Evolutionary conservation across 2,797 vertebrate genomes (phyloP), one percentile per base, ranked within the genome.

Genomic region (Dromococcyx pavoninus): DNA sequence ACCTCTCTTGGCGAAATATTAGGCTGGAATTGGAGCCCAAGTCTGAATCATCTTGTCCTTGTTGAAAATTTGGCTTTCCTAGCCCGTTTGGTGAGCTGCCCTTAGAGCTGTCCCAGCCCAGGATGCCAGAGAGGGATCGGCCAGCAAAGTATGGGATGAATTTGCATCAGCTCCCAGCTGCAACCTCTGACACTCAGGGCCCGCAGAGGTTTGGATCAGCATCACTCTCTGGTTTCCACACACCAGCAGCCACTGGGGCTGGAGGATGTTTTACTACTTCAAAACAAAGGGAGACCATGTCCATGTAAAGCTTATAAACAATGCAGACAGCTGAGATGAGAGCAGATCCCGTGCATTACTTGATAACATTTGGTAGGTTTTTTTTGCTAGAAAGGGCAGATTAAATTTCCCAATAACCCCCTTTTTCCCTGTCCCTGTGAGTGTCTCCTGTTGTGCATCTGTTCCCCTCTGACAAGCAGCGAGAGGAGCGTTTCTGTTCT

Each of bases 221-320:
- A 2, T 18, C 3, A 2, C 46, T 35, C 79, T 78, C 76, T 67
- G 69, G 65, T 86, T 89, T 79, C 75, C 37, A 27, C 16, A 56
- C 61, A 65, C 39, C 70, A 84, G 64, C 70, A 74, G 56, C 75
- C 12, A 0, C 28, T 1, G 32, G 48, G 67, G 18, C 5, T 11
- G 4, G 30, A 46, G 73, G 66, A 44, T 27, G 56, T 85, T n/a
- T 92, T 83, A 67, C 74, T 48, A 11, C 78, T 89, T 76, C 75
- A 25, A 32, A 85, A 91, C 83, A 94, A 95, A 91, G 72, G 44
- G 58, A 80, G 91, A 69, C 32, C 54, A 19, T 89, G 48, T 33
- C 84, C 64, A 11, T 15, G 37, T 6, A 27, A 66, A 60, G 46
- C 69, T 64, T 41, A 32, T 53, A 70, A 28, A 65, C 43, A 37